A percentile compares a stretch with the other conserved stretches of the same genome.
phyloP scores from a whole-genome alignment of 1,140 invertebrate genomes.

The Wasmannia auropunctata region DNA sequence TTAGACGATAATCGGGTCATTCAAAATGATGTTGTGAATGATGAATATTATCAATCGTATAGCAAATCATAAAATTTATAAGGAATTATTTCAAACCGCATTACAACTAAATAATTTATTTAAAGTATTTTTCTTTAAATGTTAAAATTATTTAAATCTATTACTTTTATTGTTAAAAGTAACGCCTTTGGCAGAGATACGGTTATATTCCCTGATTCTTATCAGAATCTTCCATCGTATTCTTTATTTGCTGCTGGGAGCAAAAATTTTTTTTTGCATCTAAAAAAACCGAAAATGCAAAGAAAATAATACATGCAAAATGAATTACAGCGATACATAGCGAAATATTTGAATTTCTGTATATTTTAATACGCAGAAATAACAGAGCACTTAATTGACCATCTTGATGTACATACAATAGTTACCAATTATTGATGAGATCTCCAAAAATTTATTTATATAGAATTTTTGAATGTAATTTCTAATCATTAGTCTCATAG shows the following conservation, averaged over 20 bases:
- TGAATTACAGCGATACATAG: not conserved
- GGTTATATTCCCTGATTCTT: no score
- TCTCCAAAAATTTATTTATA: not conserved
- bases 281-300: no score
- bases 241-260: no score
- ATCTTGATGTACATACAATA: not conserved
- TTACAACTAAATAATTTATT: constrained; percentile 38
- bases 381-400: constrained; percentile 16
- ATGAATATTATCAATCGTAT: constrained; percentile 34
- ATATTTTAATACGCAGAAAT: not conserved
- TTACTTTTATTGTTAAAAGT: no score
- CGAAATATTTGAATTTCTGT: not conserved
- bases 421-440: not conserved
- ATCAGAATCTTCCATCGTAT: no score
- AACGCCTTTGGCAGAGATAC: no score
- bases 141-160: not conserved
- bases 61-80: constrained; percentile 53
- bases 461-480: not conserved
- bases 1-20: not conserved
- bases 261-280: no score
- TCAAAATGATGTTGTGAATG: constrained; percentile 37
- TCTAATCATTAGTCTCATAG: not conserved
- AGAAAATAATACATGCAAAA: not conserved
- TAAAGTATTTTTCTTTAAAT: not conserved
- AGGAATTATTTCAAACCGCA: not conserved